Base-by-base conservation (phyloP, 2,113 vertebrate genomes). In the Saccopteryx bilineata region DNA sequence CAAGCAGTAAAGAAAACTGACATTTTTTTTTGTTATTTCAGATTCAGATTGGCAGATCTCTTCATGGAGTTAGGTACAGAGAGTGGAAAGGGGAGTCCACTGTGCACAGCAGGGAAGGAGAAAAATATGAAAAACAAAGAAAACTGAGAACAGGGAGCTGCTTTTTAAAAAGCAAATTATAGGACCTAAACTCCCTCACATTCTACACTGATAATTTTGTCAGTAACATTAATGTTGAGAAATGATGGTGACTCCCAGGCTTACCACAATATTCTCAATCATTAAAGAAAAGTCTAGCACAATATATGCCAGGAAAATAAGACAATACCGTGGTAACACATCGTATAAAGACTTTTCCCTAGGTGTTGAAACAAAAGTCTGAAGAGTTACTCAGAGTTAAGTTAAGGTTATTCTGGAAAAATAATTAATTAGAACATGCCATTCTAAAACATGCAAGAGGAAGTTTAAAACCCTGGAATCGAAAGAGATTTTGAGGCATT, bases 281-380 rank as follows among this genome's bases (percentile, higher is more conserved):
- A 72, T 90, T 23, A 85, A 90, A 90, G 80, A 84, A 90, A 79
- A 63, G 86, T 68, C 28, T 26, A 50, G 26, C 11, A 63, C 63
- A 94, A 46, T 9, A 24, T 46, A 48, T 19, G 39, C 15, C 26
- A 81, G 50, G n/a, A 68, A 81, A 93, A 96, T 19, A 76, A 11
- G 48, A 60, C 17, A 66, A 75, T 31, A 78, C 18, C 1, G 1
- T 10, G 17, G 60, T n/a, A 87, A 61, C 7, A 90, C 52, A 48
- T 79, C 78, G 71, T 87, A 71, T 65, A 78, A 87, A 76, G 61
- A 88, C 6, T 74, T 87, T 69, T 69, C 54, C 80, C 24, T 21
- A 66, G 63, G 9, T 52, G 26, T 84, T 66, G 58, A 91, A 87
- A 82, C 11, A 69, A 60, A 90, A 60, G 3, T 72, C 39, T 93